Conservation (phyloP, 2,888 invertebrate genomes). For the Chromoteleia sp. region DNA sequence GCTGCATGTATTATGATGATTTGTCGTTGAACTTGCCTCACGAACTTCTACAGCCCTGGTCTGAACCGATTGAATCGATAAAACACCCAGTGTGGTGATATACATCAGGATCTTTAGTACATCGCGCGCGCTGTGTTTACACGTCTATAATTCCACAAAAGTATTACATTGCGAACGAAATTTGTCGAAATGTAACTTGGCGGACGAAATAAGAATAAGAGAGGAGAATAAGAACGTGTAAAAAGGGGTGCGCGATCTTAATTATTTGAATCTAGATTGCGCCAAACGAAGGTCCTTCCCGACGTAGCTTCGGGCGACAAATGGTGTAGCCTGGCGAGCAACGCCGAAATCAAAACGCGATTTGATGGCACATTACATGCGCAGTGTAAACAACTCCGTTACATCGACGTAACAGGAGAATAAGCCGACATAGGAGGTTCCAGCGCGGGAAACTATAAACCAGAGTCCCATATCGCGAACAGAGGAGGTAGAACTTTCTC, state of each 20-base stretch:
- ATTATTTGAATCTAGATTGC: neutral
- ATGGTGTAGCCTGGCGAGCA: neutral
- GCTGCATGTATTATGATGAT: constrained; percentile 73
- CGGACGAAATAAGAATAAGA: too few relatives aligned
- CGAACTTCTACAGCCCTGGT: constrained; percentile 74
- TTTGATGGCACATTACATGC: constrained; percentile 82
- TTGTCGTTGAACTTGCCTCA: constrained; percentile 35
- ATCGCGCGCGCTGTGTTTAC: neutral
- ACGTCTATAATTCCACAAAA: neutral
- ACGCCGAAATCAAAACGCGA: constrained; percentile 29
- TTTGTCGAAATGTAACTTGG: neutral
- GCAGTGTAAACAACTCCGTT: constrained; percentile 85
- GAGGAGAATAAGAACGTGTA: too few relatives aligned
- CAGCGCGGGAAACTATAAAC: constrained; percentile 83
- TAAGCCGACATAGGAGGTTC: constrained; percentile 80
- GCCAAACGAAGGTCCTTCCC: neutral
- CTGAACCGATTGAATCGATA: constrained; percentile 78
- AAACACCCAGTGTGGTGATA: constrained; percentile 65
- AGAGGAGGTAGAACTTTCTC: constrained; percentile 79
- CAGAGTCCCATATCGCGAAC: constrained; percentile 82
- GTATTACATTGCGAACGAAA: neutral
- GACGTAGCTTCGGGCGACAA: constrained; percentile 1
- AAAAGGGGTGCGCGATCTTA: neutral
- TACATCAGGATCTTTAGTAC: neutral
- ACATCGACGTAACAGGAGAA: constrained; percentile 83